Conservation (phyloP, 1,140 invertebrate species). For the Scaptodrosophila lebanonensis region DNA sequence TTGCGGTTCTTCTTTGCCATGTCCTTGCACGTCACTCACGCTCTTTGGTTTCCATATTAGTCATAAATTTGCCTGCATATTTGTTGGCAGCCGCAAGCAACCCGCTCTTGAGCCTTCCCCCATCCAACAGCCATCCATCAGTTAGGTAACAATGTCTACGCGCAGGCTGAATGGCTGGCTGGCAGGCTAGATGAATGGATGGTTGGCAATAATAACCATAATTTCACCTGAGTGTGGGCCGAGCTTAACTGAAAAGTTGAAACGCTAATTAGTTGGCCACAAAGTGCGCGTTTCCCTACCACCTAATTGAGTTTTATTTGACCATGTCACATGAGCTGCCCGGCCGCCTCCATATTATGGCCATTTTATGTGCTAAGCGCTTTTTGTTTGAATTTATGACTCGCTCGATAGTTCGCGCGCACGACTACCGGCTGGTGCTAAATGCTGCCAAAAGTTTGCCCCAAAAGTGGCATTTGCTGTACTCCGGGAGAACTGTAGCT, state of each 20-base stretch:
- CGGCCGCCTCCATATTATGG: constrained; percentile 18
- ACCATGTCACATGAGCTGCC: constrained; percentile 10
- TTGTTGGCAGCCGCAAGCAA: no score
- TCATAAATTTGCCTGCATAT: no score
- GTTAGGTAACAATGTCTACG: no score
- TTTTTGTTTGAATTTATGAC: constrained; percentile 16
- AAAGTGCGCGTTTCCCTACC: background rate
- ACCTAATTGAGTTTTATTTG: constrained; percentile 10
- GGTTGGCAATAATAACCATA: no score
- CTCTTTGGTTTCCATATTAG: constrained; percentile 5
- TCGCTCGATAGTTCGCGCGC: no score
- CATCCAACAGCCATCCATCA: no score
- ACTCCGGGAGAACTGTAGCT: no score
- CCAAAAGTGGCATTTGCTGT: constrained; percentile 6
- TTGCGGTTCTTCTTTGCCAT: constrained; percentile 28
- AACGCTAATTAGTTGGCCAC: constrained; percentile 23
- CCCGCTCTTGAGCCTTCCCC: no score
- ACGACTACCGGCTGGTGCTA: constrained; percentile 1
- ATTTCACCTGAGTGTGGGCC: no score
- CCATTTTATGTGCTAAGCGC: constrained; percentile 24
- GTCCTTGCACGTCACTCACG: constrained; percentile 28
- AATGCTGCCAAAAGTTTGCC: background rate
- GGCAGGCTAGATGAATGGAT: no score
- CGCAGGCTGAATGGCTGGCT: no score
- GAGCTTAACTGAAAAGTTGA: no score